Base-by-base conservation (phyloP, 1,140 invertebrate species). In the Rhagoletis pomonella region DNA sequence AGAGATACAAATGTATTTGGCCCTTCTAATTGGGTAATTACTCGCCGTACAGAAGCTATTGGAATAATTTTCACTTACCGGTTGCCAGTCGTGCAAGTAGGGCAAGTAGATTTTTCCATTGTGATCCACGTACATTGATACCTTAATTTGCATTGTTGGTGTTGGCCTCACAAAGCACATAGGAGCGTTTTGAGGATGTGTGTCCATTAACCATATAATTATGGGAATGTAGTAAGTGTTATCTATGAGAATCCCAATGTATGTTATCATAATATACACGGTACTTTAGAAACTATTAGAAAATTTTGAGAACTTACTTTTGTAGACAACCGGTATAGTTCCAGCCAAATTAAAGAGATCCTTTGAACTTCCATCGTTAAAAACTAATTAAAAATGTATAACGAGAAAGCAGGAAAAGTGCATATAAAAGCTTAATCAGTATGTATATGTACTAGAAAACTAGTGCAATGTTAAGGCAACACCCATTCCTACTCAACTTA, bases 81-180 rank as follows among this genome's bases (percentile, higher is more conserved):
- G 95, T 90, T 96, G 95, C 99, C 99, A 99, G 89, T 99, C 97
- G 90, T 98, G 97, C 81, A 99, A 94, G 94, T 99, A 99, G 7
- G 99, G 99, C 88, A 99, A 94, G 94, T 99, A 99, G 87, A 99
- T 96, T 94, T 98, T 98, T 44, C 99, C 99, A 94, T 96, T 98
- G 89, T 97, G 96, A 93, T 99, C 98, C 9, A 99, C 98, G 94
- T 96, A 98, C 92, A 96, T 96, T 19, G 98, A 99, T 29, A 97
- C 96, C 94, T 99, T 99, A 88, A 99, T 98, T 86, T 96, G 95
- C 99, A 99, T 99, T 88, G 97, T 97, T 86, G 95, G 88, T 5
- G 99, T 99, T 62, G 99, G 99, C 93, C 96, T 97, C 0, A 99
- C 99, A 94, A 97, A 99, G 92, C 98, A 99, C 93, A 99, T 97